Base-by-base conservation (phyloP, 2,888 invertebrate genomes). In the Coenonympha arcania region DNA sequence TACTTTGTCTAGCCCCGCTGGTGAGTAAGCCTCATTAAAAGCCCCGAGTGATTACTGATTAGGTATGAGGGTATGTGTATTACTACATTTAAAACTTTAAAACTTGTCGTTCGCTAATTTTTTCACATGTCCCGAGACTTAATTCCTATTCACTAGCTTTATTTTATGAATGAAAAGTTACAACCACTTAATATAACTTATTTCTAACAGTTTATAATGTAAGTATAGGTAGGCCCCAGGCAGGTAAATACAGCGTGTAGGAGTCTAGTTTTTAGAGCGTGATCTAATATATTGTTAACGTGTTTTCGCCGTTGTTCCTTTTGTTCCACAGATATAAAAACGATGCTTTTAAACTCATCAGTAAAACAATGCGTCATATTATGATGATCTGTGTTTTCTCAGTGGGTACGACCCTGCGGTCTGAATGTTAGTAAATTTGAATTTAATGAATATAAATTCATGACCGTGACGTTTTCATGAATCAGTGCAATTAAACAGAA, bases 231-330 rank as follows among this genome's bases (percentile, higher is more conserved):
- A 37, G 22, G 34, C n/a, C 28, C 13, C 15, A 20, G 30, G n/a
- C n/a, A n/a, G n/a, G n/a, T n/a, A n/a, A n/a, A n/a, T n/a, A n/a
- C n/a, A n/a, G n/a, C 8, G 34, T 28, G 50, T 54, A 33, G 50
- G 53, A 39, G 47, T 43, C 50, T 43, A 42, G 20, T 20, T 48
- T 39, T 47, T 34, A 44, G 26, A 46, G 39, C 49, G 28, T 50
- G 53, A 54, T 47, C 47, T 47, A 50, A 47, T 47, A 47, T 28
- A 42, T 39, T 39, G 39, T 39, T 39, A 9, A 24, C 15, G 39
- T 39, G 39, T 39, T 39, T 39, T 39, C 39, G 39, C 39, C 15
- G n/a, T 24, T 39, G 13, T 8, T 9, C 9, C 19, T 19, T 20
- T 11, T 24, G 24, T 9, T 39, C 22, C 4, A 39, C 24, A 20